Evolutionary conservation across 2,113 vertebrate species (phyloP), one percentile per base, ranked within the genome.

Genomic region (Dinomys branickii): DNA sequence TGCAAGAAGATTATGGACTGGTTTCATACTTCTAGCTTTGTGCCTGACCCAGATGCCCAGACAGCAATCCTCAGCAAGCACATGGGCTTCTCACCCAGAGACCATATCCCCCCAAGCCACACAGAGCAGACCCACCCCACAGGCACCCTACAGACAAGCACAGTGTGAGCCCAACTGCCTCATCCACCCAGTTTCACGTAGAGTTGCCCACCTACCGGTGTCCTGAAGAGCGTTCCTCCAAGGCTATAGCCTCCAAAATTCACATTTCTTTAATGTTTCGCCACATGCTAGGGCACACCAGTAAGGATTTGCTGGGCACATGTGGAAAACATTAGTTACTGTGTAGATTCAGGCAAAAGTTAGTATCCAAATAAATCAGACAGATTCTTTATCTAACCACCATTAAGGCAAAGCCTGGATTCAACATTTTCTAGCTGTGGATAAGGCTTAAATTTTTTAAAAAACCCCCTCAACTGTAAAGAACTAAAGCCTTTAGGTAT

Each of bases 311-410:
- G 93, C 94, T 97, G 73, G 96, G 95, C 95, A 98, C 99, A 98
- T 96, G 96, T 98, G 98, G 98, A 98, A 98, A 96, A 90, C 87
- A 98, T 98, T 98, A 98, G 98, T 97, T 98, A 97, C 93, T 98
- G 92, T 96, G 97, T 98, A 97, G 97, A 98, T 96, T 98, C 95
- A n/a, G 96, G 97, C 97, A 98, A 97, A 96, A 95, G 97, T 97
- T 96, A 98, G 96, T 97, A 94, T 96, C 97, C 97, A 98, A 98
- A 98, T 97, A 98, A 98, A 98, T 98, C 98, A 98, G 97, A 98
- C 94, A 98, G 98, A 98, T 98, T 93, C 97, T 97, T 98, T 98
- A 98, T 98, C 95, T 97, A 98, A 97, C 96, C 97, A 69, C 96
- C 97, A 98, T 96, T 98, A 98, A 98, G 98, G 98, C 97, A 95